Base-by-base conservation (phyloP, 2,797 vertebrate genomes). In the Schizothorax lantsangensis region DNA sequence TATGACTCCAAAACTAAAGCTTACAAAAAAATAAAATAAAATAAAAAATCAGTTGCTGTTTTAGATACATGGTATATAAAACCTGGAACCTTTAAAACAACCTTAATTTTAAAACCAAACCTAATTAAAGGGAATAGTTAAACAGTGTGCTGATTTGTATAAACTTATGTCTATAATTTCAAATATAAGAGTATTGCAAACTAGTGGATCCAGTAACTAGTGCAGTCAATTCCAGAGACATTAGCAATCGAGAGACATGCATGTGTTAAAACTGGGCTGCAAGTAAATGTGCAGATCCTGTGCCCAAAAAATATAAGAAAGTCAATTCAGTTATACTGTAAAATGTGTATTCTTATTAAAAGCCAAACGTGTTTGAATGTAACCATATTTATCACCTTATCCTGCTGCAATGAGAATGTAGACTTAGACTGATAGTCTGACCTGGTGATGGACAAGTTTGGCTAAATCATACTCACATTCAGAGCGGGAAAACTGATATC, bases 291-390 rank as follows among this genome's bases (percentile, higher is more conserved):
- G 69, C 17, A 40, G 47, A 23, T 38, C 21, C 21, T 40, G 21
- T 59, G 36, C 8, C 77, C 12, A 23, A 52, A 59, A 79, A 26
- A 30, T 74, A 6, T 33, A 12, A 49, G 15, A 75, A 52, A 14
- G 21, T 40, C 52, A 9, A 7, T 36, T 77, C 0, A 5, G 6
- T 40, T 52, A 36, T 21, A 77, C 17, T 54, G 17, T 23, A 77
- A 36, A 77, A 54, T 54, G 5, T 62, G 36, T 14, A 78, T 78
- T n/a, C 21, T 79, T 79, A 54, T 49, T 43, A 62, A 79, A 79
- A 62, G 54, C 14, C 36, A 40, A 79, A 57, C 21, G 38, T 79
- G 49, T 40, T 79, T 17, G 1, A 59, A 40, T 0, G 1, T 59
- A 40, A 79, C 23, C 21, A 62, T 79, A 62, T 40, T 23, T 59